These are phyloP conservation scores for Scaptomyza flava DNA, from an alignment of 2,888 invertebrate species.

Conservation along the genomic window DNA sequence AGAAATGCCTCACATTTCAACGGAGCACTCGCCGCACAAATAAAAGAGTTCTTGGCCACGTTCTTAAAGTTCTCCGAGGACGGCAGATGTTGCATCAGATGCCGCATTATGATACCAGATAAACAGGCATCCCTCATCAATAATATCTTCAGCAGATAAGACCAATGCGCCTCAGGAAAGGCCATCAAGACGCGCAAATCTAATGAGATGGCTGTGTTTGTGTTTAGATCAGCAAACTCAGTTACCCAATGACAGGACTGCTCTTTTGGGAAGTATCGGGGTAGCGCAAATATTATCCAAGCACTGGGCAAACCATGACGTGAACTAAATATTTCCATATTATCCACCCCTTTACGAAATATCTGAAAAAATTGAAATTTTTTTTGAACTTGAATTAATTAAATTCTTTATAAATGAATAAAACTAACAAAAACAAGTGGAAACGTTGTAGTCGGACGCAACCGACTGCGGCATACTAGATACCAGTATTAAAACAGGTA, in stretches of 20 bases:
- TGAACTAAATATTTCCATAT: constrained; percentile 86
- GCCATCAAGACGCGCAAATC: constrained; percentile 90
- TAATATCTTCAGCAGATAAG: constrained; percentile 90
- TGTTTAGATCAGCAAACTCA: constrained; percentile 85
- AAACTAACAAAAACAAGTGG: too few species aligned
- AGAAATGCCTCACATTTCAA: constrained; percentile 88
- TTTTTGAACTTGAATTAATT: too few species aligned
- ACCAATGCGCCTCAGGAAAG: constrained; percentile 92
- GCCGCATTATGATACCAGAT: constrained; percentile 86
- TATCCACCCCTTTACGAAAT: constrained; percentile 86
- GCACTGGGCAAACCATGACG: constrained; percentile 87
- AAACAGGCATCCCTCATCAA: constrained; percentile 90
- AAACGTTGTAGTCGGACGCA: too few species aligned
- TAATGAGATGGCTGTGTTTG: constrained; percentile 88
- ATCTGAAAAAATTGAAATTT: constrained; percentile 84
- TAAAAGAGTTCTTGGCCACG: constrained; percentile 83
- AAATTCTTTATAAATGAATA: too few species aligned
- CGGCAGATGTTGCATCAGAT: constrained; percentile 85
- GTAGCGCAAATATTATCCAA: constrained; percentile 89
- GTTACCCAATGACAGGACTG: constrained; percentile 84
- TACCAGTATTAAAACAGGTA: too few species aligned
- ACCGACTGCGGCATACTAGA: too few species aligned
- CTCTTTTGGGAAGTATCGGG: constrained; percentile 86
- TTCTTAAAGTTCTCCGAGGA: constrained; percentile 83
- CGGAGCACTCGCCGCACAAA: constrained; percentile 68